A percentile compares a stretch with the other conserved stretches of the same genome.
Evolutionary conservation across 2,113 vertebrate genomes (phyloP).

Genomic region (Boulengerochromis microlepis): DNA sequence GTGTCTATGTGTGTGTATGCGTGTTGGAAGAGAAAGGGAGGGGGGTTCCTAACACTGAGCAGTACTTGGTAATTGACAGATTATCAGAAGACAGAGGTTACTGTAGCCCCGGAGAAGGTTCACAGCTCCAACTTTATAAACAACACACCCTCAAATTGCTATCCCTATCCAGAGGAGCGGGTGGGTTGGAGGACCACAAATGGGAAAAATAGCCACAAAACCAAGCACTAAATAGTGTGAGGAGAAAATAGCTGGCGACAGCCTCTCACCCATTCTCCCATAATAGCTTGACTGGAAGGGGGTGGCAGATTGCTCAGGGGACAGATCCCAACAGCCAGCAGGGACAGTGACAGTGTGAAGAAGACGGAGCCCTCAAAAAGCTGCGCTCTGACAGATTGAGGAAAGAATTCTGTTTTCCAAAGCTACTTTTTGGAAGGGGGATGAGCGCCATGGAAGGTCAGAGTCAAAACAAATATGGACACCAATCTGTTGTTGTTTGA

Average conservation of each 20-base stretch:
- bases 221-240: not conserved
- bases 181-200: not conserved
- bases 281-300: not conserved
- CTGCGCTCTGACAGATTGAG: not conserved
- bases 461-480: not conserved
- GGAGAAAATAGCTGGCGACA: not conserved
- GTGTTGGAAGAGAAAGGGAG: not conserved
- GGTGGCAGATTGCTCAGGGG: not conserved
- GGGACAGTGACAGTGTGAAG: not conserved
- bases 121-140: not conserved
- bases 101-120: not conserved
- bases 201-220: not conserved
- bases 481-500: not conserved
- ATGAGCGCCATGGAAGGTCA: not conserved
- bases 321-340: not conserved
- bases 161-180: not conserved
- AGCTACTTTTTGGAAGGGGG: not conserved
- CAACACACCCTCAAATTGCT: not conserved
- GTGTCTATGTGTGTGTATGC: not conserved
- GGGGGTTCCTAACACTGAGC: not conserved
- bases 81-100: slow-evolving; percentile 24
- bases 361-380: not conserved
- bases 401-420: not conserved
- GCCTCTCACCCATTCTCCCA: not conserved
- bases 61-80: slow-evolving; percentile 35